Evolutionary conservation across 2,113 vertebrate genomes (phyloP).

Genomic region (Labrus mixtus): DNA sequence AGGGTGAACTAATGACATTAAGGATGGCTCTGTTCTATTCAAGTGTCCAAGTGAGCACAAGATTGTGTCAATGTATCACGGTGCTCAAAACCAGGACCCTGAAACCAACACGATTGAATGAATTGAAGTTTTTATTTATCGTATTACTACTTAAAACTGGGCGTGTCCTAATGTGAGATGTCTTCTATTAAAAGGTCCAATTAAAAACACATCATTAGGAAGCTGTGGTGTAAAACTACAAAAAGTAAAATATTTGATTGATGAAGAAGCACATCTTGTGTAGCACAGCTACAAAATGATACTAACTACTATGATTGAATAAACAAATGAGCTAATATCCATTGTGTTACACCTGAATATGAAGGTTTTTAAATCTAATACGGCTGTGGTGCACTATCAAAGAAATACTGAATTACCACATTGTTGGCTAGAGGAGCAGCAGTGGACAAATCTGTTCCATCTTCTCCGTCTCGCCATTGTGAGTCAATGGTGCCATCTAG

Average conservation of each 20-base stretch:
- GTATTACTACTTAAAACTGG: too few species aligned
- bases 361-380: background rate
- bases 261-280: background rate
- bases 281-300: background rate
- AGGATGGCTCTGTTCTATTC: too few species aligned
- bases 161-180: background rate
- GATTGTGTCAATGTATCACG: too few species aligned
- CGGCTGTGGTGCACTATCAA: background rate
- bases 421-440: slow-evolving; percentile 84
- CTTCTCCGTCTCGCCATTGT: slow-evolving; percentile 84
- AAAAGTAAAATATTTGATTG: too few species aligned
- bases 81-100: background rate
- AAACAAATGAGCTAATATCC: background rate
- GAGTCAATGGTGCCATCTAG: slow-evolving; percentile 89
- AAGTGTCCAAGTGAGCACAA: too few species aligned
- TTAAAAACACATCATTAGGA: background rate
- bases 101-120: too few species aligned
- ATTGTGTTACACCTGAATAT: background rate
- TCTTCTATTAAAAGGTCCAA: background rate
- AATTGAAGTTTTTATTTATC: too few species aligned
- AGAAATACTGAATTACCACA: slow-evolving; percentile 85
- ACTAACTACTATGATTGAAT: background rate
- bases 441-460: slow-evolving; percentile 79
- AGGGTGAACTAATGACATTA: too few species aligned
- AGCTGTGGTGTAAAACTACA: background rate